These are phyloP conservation scores for Sciurus niger DNA, from an alignment of 2,113 vertebrate species.

Conservation along the genomic window DNA sequence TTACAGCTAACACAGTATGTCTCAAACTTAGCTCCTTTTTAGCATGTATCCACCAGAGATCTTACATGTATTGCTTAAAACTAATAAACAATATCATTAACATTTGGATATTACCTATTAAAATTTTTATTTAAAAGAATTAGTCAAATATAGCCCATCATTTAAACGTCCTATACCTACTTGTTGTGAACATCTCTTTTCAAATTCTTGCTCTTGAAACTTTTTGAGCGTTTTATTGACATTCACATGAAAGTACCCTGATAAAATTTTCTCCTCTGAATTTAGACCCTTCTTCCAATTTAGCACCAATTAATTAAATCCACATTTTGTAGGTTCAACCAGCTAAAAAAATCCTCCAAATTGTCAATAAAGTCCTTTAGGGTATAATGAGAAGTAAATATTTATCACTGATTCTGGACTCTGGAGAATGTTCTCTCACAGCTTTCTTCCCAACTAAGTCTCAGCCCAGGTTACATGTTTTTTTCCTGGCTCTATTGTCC, in stretches of 20 bases:
- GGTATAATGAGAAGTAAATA: neutral
- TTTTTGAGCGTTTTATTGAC: constrained; percentile 9
- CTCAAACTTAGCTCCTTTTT: neutral
- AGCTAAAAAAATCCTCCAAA: neutral
- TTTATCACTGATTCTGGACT: neutral
- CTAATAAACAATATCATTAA: neutral
- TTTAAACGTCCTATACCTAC: neutral
- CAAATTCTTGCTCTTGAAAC: neutral
- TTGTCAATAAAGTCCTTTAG: neutral
- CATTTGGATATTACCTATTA: neutral
- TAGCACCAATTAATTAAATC: neutral
- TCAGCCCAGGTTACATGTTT: neutral
- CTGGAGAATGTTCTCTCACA: neutral
- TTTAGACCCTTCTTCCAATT: constrained; percentile 19
- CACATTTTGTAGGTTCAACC: neutral
- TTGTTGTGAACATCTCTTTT: constrained; percentile 3
- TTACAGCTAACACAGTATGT: neutral
- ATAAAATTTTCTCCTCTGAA: neutral
- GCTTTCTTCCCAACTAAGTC: neutral
- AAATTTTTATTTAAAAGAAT: constrained; percentile 12
- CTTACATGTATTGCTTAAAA: neutral
- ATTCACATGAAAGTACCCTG: neutral
- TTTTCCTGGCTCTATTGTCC: neutral
- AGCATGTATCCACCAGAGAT: neutral
- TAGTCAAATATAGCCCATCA: neutral